A percentile compares a stretch with the other conserved stretches of the same genome.
phyloP scores from a whole-genome alignment of 92 coral and sea anemone species.

The Galaxea fascicularis region DNA sequence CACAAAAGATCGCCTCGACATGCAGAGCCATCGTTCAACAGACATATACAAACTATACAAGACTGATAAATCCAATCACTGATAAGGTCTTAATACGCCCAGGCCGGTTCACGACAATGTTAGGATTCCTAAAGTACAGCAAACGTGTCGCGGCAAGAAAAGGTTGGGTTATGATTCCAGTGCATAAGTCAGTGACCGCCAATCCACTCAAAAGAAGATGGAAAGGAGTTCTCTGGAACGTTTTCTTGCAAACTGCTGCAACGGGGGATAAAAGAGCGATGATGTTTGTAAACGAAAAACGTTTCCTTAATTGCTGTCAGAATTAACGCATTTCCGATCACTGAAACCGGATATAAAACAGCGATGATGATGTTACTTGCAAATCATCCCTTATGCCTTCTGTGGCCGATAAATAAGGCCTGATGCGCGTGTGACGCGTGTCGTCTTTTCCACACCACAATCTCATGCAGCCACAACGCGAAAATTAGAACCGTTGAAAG shows the following conservation, averaged over 20 bases:
- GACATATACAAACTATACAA: background rate
- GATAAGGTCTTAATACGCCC: too few species aligned
- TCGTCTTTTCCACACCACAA: background rate
- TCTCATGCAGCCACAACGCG: background rate
- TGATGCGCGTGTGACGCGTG: background rate
- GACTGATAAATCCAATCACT: background rate
- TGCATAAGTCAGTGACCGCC: background rate
- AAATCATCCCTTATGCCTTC: background rate
- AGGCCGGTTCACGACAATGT: too few species aligned
- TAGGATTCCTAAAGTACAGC: background rate
- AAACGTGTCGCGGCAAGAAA: background rate
- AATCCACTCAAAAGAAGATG: too few species aligned
- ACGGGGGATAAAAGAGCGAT: background rate
- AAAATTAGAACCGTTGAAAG: background rate
- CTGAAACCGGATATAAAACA: slow-evolving; percentile 3
- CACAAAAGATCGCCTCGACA: background rate
- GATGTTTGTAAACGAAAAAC: background rate
- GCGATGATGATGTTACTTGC: background rate
- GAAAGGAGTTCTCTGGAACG: background rate
- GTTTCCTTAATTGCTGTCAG: background rate
- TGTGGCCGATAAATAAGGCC: background rate
- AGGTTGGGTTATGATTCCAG: background rate
- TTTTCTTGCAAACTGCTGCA: background rate
- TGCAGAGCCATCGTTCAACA: background rate
- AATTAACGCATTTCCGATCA: slow-evolving; percentile 1